Evolutionary conservation across 2,797 vertebrate genomes (phyloP).

Genomic region (Loris lydekkerianus): DNA sequence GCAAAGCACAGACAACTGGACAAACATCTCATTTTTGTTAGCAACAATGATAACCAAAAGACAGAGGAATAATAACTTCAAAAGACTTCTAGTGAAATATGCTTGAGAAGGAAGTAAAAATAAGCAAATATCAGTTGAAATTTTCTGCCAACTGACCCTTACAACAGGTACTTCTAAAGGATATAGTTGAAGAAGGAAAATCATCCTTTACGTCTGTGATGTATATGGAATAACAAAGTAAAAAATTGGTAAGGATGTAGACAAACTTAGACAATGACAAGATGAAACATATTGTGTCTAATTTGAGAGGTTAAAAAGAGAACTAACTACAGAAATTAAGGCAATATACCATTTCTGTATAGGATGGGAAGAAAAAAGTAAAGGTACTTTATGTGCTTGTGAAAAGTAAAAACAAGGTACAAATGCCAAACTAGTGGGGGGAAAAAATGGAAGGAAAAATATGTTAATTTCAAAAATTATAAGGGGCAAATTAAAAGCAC

Average conservation of each 20-base stretch:
- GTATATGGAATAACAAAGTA: not conserved
- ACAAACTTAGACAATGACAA: not conserved
- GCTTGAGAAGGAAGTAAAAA: not conserved
- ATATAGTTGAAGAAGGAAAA: not conserved
- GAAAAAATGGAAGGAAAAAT: not conserved
- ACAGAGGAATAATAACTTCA: not conserved
- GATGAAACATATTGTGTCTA: slow-evolving; percentile 4
- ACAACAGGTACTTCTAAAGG: not conserved
- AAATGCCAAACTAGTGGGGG: not conserved
- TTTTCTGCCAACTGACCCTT: not conserved
- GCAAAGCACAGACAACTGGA: not conserved
- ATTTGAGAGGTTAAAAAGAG: not conserved
- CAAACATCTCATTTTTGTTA: not conserved
- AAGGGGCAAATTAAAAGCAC: not conserved
- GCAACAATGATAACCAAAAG: not conserved
- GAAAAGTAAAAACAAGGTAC: slow-evolving; percentile 45
- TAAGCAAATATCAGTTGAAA: not conserved
- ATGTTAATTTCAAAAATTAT: not conserved
- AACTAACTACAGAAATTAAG: not conserved
- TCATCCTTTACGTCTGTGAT: not conserved
- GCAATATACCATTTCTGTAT: not conserved
- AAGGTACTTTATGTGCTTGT: not conserved
- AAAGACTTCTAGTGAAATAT: not conserved
- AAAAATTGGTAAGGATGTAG: not conserved
- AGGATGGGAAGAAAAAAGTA: not conserved